Evolutionary conservation across 2,888 invertebrate genomes (phyloP).

Genomic region (Tiliacea citrago): DNA sequence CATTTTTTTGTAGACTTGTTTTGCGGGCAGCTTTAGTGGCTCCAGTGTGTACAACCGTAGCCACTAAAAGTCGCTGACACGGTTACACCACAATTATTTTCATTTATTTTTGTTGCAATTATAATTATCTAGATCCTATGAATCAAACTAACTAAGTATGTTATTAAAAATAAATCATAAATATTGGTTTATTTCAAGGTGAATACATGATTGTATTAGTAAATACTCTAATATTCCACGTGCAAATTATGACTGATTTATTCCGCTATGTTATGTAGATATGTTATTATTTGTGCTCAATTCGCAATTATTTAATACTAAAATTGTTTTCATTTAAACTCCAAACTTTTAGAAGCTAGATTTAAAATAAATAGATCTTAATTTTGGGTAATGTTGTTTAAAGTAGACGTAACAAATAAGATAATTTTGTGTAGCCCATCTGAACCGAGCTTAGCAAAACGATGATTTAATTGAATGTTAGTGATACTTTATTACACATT

Average conservation of each 20-base stretch:
- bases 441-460: constrained; percentile 1
- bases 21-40: background rate
- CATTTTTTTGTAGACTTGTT: background rate
- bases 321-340: background rate
- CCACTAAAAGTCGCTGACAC: background rate
- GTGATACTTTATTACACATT: constrained; percentile 29
- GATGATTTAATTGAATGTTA: constrained; percentile 17
- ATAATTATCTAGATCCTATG: constrained; percentile 9
- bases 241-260: constrained; percentile 2
- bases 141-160: constrained; percentile 11
- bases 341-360: too few relatives aligned
- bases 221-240: constrained; percentile 15
- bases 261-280: background rate
- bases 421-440: background rate
- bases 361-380: background rate
- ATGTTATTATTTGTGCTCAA: background rate
- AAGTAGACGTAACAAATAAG: background rate
- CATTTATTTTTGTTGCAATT: constrained; percentile 9
- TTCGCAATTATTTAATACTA: background rate
- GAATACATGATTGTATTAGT: too few relatives aligned
- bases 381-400: background rate
- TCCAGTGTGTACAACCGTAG: background rate
- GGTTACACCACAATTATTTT: background rate
- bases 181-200: constrained; percentile 33
- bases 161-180: constrained; percentile 31